These are phyloP conservation scores for Petrosia ficiformis DNA, from an alignment of 37 sponge, comb jelly and placozoan species.

Conservation along the genomic window DNA sequence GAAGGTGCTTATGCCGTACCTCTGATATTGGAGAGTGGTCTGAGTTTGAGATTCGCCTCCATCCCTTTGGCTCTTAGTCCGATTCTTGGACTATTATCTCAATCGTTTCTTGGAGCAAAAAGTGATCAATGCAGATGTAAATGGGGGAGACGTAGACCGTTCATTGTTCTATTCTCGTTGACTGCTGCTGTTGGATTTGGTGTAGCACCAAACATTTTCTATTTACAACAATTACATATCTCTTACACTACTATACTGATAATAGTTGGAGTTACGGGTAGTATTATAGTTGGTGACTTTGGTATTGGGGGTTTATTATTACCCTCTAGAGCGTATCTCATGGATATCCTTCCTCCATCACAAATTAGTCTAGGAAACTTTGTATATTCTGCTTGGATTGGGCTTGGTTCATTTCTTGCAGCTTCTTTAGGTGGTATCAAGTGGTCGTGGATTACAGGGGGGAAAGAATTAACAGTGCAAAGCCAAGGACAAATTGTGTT, in stretches of 20 bases:
- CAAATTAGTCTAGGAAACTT: conserved; percentile 18
- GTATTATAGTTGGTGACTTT: conserved; percentile 31
- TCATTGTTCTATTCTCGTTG: conserved; percentile 15
- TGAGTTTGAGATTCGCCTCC: conserved; percentile 8
- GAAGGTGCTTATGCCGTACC: conserved; percentile 29
- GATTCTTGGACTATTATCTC: conserved; percentile 40
- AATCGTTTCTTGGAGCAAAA: conserved; percentile 29
- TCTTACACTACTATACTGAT: neutral
- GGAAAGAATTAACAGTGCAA: neutral
- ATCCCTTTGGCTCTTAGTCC: conserved; percentile 38
- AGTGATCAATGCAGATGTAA: conserved; percentile 32
- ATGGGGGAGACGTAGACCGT: conserved; percentile 54
- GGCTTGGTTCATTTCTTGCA: conserved; percentile 7
- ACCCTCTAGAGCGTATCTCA: conserved; percentile 36
- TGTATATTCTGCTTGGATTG: conserved; percentile 12
- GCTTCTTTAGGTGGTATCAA: conserved; percentile 11
- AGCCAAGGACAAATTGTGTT: conserved; percentile 18
- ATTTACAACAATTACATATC: neutral
- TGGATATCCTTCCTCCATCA: conserved; percentile 5
- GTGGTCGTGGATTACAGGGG: conserved; percentile 9
- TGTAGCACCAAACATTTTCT: conserved; percentile 20
- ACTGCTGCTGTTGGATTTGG: conserved; percentile 3
- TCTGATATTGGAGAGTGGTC: conserved; percentile 5
- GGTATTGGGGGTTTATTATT: conserved; percentile 5
- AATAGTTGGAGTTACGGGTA: neutral